A percentile compares a stretch with the other conserved stretches of the same genome.
These are phyloP conservation scores for Corythornis cristatus DNA, from an alignment of 2,113 vertebrate genomes.

Conservation along the genomic window DNA sequence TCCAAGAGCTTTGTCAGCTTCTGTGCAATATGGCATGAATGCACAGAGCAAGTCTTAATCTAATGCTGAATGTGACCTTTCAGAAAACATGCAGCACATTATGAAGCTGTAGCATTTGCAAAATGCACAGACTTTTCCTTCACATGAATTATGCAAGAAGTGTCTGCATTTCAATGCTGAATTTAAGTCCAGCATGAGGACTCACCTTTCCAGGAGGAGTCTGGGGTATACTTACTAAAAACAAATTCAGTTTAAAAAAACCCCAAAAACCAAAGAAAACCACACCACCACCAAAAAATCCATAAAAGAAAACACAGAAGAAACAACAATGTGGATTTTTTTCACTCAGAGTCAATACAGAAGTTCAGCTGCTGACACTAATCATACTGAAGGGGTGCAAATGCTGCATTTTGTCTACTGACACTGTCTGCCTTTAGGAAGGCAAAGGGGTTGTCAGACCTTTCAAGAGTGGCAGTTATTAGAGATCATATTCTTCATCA, in stretches of 20 bases:
- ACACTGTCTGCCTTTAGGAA: not conserved
- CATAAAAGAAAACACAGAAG: not conserved
- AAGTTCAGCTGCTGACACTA: not conserved
- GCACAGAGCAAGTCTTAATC: not conserved
- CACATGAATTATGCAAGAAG: not conserved
- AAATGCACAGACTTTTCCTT: not conserved
- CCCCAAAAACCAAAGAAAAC: not conserved
- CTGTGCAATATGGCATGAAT: not conserved
- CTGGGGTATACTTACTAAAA: not conserved
- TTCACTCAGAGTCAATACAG: not conserved
- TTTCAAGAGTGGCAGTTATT: not conserved
- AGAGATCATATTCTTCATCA: not conserved
- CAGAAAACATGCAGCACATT: not conserved
- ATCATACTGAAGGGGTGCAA: not conserved
- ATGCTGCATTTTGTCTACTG: not conserved
- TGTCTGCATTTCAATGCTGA: not conserved
- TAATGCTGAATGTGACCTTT: not conserved
- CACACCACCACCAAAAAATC: not conserved
- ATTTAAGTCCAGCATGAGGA: not conserved
- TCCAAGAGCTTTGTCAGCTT: conserved; percentile 11
- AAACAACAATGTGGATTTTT: not conserved
- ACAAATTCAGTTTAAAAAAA: not conserved
- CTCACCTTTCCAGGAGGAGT: not conserved
- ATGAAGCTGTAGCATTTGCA: not conserved
- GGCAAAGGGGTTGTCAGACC: not conserved